A percentile compares a stretch with the other conserved stretches of the same genome.
Evolutionary conservation across 2,888 invertebrate species (phyloP).

Genomic region (Apamea anceps): DNA sequence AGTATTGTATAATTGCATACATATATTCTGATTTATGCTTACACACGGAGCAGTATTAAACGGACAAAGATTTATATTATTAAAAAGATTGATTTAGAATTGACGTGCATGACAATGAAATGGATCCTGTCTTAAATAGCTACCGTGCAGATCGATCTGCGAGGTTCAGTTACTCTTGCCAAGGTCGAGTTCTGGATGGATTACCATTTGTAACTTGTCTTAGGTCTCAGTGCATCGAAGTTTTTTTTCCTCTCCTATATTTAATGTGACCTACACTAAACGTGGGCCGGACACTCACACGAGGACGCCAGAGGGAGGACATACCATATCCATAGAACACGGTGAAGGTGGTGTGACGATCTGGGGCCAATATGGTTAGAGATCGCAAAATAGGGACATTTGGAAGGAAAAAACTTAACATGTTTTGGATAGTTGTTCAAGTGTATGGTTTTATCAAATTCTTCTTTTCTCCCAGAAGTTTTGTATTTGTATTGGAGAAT

Average conservation of each 20-base stretch:
- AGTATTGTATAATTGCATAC: neutral
- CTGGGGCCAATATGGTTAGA: neutral
- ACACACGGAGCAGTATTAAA: slow-evolving; percentile 19
- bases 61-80: slow-evolving; percentile 26
- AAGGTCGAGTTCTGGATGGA: slow-evolving; percentile 29
- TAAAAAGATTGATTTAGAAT: slow-evolving; percentile 50
- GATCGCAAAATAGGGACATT: neutral
- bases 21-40: slow-evolving; percentile 25
- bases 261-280: neutral
- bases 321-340: neutral
- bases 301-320: neutral
- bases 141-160: slow-evolving; percentile 28
- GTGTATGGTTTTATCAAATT: neutral
- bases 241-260: neutral
- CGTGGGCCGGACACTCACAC: neutral
- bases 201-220: neutral
- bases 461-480: neutral
- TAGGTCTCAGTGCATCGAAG: neutral
- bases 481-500: neutral
- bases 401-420: neutral
- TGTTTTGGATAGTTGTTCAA: neutral
- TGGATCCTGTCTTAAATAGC: slow-evolving; percentile 21
- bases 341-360: neutral
- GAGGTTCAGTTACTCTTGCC: slow-evolving; percentile 36
- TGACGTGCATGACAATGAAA: slow-evolving; percentile 41